phyloP scores from a whole-genome alignment of 2,113 vertebrate genomes.

The Anhinga rufa region DNA sequence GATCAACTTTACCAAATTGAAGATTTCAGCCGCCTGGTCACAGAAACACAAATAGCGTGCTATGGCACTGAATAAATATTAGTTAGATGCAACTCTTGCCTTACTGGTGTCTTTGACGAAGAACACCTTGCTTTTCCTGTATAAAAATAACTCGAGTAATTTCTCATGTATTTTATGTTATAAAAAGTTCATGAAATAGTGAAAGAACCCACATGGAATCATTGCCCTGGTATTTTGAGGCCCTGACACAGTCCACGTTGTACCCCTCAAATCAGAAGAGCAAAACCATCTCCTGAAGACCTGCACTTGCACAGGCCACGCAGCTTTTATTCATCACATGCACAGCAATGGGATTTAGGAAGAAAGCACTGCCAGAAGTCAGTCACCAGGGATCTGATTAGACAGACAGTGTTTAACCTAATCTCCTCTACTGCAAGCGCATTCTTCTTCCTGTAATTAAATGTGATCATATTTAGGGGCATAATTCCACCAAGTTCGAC shows the following conservation, averaged over 20 bases:
- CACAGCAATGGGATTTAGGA: not conserved
- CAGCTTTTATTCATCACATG: not conserved
- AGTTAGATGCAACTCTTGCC: not conserved
- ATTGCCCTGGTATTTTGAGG: not conserved
- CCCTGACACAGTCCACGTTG: accelerated
- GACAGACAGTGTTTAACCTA: constrained; percentile 6
- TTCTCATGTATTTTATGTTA: not conserved
- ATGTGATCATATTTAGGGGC: constrained; percentile 24
- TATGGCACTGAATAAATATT: not conserved
- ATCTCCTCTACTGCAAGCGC: not conserved
- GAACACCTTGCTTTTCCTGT: not conserved
- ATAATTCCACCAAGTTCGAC: constrained; percentile 31
- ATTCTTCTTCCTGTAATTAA: constrained; percentile 36
- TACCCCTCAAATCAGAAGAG: not conserved
- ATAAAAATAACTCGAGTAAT: not conserved
- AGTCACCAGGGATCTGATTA: constrained; percentile 21
- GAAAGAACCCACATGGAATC: not conserved
- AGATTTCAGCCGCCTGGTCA: not conserved
- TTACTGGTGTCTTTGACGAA: not conserved
- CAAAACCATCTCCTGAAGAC: not conserved
- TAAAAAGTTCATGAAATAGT: not conserved
- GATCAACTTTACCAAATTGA: not conserved
- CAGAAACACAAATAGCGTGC: not conserved
- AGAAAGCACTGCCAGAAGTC: constrained; percentile 6
- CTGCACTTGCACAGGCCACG: accelerated